Evolutionary conservation across 1,140 invertebrate genomes (phyloP).

Genomic region (Drosophila persimilis): DNA sequence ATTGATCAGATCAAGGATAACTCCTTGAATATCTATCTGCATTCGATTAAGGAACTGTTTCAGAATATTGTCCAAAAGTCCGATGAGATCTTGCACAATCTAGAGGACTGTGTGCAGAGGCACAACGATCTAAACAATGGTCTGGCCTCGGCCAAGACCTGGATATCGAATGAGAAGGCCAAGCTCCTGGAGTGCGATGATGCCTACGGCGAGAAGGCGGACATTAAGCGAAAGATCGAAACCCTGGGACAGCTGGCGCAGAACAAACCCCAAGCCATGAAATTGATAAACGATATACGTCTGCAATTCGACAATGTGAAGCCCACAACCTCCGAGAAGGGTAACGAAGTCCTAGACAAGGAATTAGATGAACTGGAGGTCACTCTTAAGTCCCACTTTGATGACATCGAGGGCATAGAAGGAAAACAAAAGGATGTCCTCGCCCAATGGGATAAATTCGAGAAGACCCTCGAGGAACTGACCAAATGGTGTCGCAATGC

Average conservation of each 20-base stretch:
- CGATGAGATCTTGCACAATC: conserved; percentile 91
- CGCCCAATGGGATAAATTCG: conserved; percentile 94
- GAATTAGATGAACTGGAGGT: conserved; percentile 89
- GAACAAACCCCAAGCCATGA: conserved; percentile 88
- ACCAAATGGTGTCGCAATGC: conserved; percentile 93
- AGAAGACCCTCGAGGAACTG: conserved; percentile 90
- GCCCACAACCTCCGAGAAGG: conserved; percentile 92
- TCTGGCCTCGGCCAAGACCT: conserved; percentile 90
- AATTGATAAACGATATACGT: conserved; percentile 88
- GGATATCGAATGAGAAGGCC: conserved; percentile 90
- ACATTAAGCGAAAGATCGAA: conserved; percentile 89
- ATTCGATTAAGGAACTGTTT: conserved; percentile 95
- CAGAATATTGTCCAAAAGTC: conserved; percentile 94
- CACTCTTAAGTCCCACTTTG: conserved; percentile 87
- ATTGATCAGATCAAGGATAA: conserved; percentile 95
- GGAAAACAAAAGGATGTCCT: conserved; percentile 89
- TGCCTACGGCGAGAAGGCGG: conserved; percentile 90
- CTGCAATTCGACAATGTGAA: conserved; percentile 87
- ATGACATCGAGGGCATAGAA: conserved; percentile 86
- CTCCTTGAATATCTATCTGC: conserved; percentile 92
- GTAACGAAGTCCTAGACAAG: conserved; percentile 88
- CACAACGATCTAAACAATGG: conserved; percentile 91
- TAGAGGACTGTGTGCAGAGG: conserved; percentile 93
- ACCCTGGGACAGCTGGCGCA: conserved; percentile 88
- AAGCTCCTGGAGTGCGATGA: conserved; percentile 91